Evolutionary conservation across 2,113 vertebrate genomes (phyloP), one percentile per base, ranked within the genome.

Genomic region (Cichladusa arquata): DNA sequence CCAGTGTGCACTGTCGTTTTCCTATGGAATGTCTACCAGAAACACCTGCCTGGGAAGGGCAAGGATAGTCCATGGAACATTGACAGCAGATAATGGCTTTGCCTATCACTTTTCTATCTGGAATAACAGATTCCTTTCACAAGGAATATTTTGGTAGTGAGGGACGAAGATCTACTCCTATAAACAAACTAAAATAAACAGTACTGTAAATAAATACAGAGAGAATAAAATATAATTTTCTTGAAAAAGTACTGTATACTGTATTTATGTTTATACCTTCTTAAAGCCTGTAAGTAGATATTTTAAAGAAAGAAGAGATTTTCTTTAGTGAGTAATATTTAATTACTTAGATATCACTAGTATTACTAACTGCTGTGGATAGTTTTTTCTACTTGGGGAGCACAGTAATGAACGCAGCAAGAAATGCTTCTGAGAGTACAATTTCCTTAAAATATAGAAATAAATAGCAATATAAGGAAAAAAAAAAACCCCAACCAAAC

Each of bases 401-500:
- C 14, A 47, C 18, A 40, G 44, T 31, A 58, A 16, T 42, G 28
- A 84, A 81, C 0, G 0, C 31, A 57, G 62, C 7, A 34, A 69
- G 50, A 97, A 83, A 71, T 25, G n/a, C 22, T 71, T 90, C n/a
- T 53, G 26, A 34, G 48, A 95, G 40, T 38, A 50, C 5, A n/a
- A 22, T 90, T 62, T 88, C 33, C 23, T 80, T 89, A 83, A 81
- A 88, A 79, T 58, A 57, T 4, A 57, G 60, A 85, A 95, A 53
- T 51, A 81, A 93, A 79, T 48, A 77, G 29, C 31, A 65, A 57
- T 15, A 34, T 36, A 81, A 82, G 44, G 28, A 15, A 28, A 56
- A 91, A 84, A 65, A 33, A 12, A 19, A 47, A 12, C 3, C 3
- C 11, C 12, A 3, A 19, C 5, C 34, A 65, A 61, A 34, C 24